These are phyloP conservation scores for Theretra japonica DNA, from an alignment of 2,888 invertebrate genomes.

Conservation along the genomic window DNA sequence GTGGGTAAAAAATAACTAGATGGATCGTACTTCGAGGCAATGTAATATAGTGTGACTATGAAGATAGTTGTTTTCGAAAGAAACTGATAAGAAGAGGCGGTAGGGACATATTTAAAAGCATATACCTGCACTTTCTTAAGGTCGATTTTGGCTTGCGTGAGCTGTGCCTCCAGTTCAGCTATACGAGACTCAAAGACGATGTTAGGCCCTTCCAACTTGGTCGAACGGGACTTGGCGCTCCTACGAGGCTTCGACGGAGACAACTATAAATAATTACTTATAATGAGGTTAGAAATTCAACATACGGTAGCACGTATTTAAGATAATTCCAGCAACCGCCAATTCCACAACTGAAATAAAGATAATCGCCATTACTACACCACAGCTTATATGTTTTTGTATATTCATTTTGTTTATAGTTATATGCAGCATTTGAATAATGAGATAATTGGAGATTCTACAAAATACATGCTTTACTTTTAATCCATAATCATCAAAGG, in stretches of 20 bases:
- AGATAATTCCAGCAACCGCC: no score
- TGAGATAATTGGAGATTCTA: no score
- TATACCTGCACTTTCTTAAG: slow-evolving; percentile 88
- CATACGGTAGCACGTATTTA: no score
- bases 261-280: slow-evolving; percentile 47
- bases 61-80: not conserved
- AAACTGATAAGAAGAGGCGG: not conserved
- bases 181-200: slow-evolving; percentile 94
- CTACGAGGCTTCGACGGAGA: slow-evolving; percentile 70
- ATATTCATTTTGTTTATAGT: no score
- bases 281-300: not conserved
- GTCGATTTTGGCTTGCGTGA: slow-evolving; percentile 91
- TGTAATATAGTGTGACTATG: not conserved
- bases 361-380: no score
- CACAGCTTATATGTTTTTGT: no score
- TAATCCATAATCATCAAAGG: no score
- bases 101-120: not conserved
- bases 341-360: no score
- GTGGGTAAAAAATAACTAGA: no score
- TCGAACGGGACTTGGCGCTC: slow-evolving; percentile 58
- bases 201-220: slow-evolving; percentile 88
- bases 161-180: slow-evolving; percentile 92
- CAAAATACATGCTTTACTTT: no score
- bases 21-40: no score
- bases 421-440: no score